Evolutionary conservation across 2,113 vertebrate genomes (phyloP), one percentile per base, ranked within the genome.

Genomic region (Aix galericulata): DNA sequence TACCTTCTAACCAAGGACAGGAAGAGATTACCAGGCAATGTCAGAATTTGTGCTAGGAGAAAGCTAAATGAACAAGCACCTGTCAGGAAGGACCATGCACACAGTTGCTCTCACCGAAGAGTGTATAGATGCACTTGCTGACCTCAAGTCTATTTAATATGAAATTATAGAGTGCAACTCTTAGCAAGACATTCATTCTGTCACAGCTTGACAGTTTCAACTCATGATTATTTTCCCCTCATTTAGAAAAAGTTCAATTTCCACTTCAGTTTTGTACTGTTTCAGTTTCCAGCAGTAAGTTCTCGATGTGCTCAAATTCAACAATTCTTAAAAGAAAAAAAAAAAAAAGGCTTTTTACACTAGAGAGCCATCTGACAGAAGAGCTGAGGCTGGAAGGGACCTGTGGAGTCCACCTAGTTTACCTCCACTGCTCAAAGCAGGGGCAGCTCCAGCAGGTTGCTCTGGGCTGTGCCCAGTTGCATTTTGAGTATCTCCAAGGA

Each of bases 401-500:
- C 13, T 53, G 58, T 60, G 15, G 29, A 88, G 29, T 64, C 32
- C 26, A 56, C 14, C 38, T 38, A 53, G 63, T 60, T 16, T 7
- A 81, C 15, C 4, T 5, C 1, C 0, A 0, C 53, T 38, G 48
- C 79, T 56, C 34, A 46, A 56, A 76, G 53, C 4, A 1, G 32
- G 34, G 7, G 8, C 7, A 86, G 36, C 44, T 64, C 22, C 8
- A 64, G 26, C 34, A 89, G 23, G 13, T 82, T n/a, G 29, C 25
- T 67, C 52, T 85, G 13, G 17, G 14, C n/a, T 82, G 6, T 8
- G 9, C 26, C 50, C 29, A 42, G 13, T 0, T 32, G 25, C 11
- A 18, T 18, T 88, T 79, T 91, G 21, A 69, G 4, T 13, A 34
- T 2, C 25, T 21, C 44, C 13, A 78, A 0, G 15, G 11, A 68